Percentiles rank a stretch among this genome's conserved stretches.
These are phyloP conservation scores for Lepidurus arcticus DNA, from an alignment of 1,140 invertebrate species.

Conservation along the genomic window DNA sequence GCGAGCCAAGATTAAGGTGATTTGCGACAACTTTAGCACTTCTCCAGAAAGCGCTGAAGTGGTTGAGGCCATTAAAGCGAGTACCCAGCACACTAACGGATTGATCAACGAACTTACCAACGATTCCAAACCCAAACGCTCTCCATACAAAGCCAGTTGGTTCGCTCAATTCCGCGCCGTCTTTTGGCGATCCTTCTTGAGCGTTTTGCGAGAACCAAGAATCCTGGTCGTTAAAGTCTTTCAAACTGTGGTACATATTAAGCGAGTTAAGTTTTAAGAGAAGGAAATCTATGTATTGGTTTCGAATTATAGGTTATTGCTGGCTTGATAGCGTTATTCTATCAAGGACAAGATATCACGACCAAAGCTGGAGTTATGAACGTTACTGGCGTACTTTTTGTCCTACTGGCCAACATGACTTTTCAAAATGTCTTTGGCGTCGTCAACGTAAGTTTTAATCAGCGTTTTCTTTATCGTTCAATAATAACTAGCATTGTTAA, in stretches of 20 bases:
- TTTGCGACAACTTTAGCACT: slow-evolving; percentile 67
- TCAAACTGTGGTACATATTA: slow-evolving; percentile 73
- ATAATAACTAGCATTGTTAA: neutral
- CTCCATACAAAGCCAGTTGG: slow-evolving; percentile 79
- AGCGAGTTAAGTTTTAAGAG: neutral
- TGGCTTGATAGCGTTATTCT: slow-evolving; percentile 79
- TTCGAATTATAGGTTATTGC: slow-evolving; percentile 66
- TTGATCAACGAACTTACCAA: slow-evolving; percentile 32
- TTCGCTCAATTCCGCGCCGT: slow-evolving; percentile 80
- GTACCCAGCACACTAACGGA: slow-evolving; percentile 28
- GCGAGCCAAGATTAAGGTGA: slow-evolving; percentile 53
- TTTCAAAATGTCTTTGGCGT: slow-evolving; percentile 84
- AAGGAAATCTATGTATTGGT: slow-evolving; percentile 29
- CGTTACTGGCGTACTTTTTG: slow-evolving; percentile 91
- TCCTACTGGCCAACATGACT: slow-evolving; percentile 87
- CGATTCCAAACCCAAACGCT: slow-evolving; percentile 38
- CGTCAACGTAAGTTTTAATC: slow-evolving; percentile 64
- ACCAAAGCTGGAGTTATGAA: slow-evolving; percentile 84
- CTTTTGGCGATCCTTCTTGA: slow-evolving; percentile 83
- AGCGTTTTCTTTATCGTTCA: neutral
- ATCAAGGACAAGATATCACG: slow-evolving; percentile 73
- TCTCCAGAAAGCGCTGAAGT: slow-evolving; percentile 45
- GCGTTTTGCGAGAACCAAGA: slow-evolving; percentile 79
- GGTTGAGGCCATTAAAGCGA: slow-evolving; percentile 36
- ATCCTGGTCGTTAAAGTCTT: slow-evolving; percentile 79